Conservation (phyloP, 2,797 vertebrate species). For the Pantherophis alleghaniensis region DNA sequence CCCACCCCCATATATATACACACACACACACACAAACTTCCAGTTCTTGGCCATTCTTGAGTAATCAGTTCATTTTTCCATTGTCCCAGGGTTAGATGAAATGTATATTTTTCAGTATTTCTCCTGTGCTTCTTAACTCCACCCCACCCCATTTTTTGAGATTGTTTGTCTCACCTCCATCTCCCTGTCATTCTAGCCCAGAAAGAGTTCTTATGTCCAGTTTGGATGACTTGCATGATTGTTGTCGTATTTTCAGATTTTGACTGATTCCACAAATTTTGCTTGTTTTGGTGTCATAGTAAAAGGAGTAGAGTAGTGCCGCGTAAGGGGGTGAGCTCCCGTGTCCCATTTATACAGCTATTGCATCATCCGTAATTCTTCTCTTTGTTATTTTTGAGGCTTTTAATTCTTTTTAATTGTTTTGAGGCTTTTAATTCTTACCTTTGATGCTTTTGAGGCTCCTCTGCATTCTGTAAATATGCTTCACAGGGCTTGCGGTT, state of each 20-base stretch:
- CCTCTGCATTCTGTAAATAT: background rate
- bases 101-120: background rate
- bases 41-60: background rate
- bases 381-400: no score
- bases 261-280: background rate
- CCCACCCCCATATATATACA: background rate
- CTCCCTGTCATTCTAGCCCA: background rate
- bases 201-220: background rate
- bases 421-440: background rate
- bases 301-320: background rate
- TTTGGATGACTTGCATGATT: background rate
- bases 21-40: background rate
- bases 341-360: no score
- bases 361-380: no score
- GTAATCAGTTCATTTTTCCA: background rate
- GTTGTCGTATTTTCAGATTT: background rate
- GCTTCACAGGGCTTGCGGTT: background rate
- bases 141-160: background rate
- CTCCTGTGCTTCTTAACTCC: background rate
- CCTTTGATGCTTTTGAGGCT: background rate
- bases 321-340: no score
- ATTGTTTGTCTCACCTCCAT: background rate
- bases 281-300: background rate
- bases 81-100: background rate
- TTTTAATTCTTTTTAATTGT: no score